Evolutionary conservation across 2,797 vertebrate species (phyloP).

Genomic region (Dendrocincla fuliginosa): DNA sequence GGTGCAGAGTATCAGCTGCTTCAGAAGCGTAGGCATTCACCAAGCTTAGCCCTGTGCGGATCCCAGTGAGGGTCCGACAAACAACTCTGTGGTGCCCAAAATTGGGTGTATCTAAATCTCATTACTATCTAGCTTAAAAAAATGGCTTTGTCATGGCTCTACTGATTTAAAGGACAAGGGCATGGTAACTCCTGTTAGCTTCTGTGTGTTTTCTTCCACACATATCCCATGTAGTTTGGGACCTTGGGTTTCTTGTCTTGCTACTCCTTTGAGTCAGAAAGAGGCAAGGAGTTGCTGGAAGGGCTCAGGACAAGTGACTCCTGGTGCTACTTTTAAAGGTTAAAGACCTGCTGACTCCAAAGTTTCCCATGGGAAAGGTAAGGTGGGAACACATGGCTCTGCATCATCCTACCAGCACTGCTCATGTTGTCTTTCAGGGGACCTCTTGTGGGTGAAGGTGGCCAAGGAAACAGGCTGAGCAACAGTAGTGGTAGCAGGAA

Average conservation of each 20-base stretch:
- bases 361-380: neutral
- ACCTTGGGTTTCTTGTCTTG: neutral
- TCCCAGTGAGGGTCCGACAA: neutral
- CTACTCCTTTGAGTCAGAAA: neutral
- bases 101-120: neutral
- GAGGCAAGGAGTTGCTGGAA: neutral
- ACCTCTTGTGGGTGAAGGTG: neutral
- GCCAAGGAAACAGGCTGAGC: neutral
- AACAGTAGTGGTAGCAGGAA: neutral
- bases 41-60: neutral
- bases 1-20: fast-evolving
- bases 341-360: neutral
- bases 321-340: neutral
- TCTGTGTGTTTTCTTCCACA: neutral
- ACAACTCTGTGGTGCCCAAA: neutral
- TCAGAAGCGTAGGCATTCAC: neutral
- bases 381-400: neutral
- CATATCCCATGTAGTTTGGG: fast-evolving
- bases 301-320: neutral
- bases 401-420: neutral
- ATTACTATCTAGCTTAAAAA: neutral
- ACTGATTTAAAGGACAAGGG: fast-evolving
- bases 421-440: neutral
- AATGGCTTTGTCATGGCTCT: neutral
- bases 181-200: neutral